Conservation (phyloP, 1,140 invertebrate genomes). For the Drosophila malerkotliana region DNA sequence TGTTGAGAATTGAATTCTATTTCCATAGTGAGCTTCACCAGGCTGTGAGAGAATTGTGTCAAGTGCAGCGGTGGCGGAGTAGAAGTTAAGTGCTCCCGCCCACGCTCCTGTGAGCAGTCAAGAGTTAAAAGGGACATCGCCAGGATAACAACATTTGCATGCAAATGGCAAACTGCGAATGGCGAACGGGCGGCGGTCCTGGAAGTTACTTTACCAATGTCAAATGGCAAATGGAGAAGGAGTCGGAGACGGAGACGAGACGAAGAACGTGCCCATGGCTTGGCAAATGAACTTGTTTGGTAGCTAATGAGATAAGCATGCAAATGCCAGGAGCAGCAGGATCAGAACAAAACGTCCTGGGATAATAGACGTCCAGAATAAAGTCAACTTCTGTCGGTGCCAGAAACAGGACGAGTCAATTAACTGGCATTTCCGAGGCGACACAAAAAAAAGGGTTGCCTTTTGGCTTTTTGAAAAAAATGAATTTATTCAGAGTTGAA, state of each 20-base stretch:
- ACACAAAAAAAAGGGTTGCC: constrained; percentile 17
- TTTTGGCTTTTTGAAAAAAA: constrained; percentile 18
- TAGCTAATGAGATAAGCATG: constrained; percentile 77
- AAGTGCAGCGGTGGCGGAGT: constrained; percentile 46
- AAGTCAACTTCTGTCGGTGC: constrained; percentile 31
- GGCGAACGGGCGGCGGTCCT: constrained; percentile 2
- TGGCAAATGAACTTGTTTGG: constrained; percentile 77
- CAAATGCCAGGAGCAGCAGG: constrained; percentile 46
- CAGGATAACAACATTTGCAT: constrained; percentile 64
- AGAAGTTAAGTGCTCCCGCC: constrained; percentile 19
- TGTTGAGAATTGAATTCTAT: constrained; percentile 45
- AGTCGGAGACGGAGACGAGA: not conserved
- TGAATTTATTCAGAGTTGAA: constrained; percentile 10
- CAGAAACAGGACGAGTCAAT: constrained; percentile 54
- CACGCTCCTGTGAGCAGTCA: constrained; percentile 51
- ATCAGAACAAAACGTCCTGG: constrained; percentile 11
- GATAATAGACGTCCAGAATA: constrained; percentile 26
- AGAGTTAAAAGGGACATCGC: constrained; percentile 60
- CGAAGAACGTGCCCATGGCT: constrained; percentile 48
- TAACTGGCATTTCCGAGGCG: constrained; percentile 55
- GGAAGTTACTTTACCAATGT: constrained; percentile 45
- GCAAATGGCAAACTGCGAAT: constrained; percentile 51
- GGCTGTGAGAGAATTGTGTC: constrained; percentile 51
- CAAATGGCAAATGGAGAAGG: constrained; percentile 24
- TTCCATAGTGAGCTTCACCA: constrained; percentile 36